Evolutionary conservation across 1,140 invertebrate species (phyloP).

Genomic region (Papilio machaon): DNA sequence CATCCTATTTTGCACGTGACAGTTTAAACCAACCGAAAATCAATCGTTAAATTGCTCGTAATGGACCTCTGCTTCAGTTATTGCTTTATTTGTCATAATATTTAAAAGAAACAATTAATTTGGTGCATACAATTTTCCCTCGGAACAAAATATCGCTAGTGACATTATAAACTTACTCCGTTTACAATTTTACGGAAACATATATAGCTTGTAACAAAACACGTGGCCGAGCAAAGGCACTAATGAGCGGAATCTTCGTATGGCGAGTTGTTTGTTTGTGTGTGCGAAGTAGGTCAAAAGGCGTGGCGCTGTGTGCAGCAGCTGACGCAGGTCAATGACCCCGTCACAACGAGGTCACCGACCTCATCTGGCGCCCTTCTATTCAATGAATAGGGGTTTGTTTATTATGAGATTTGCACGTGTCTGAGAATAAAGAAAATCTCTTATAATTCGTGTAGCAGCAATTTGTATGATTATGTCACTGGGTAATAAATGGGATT

Average conservation of each 20-base stretch:
- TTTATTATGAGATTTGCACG: slow-evolving; percentile 10
- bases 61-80: no score
- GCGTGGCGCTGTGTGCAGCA: slow-evolving; percentile 14
- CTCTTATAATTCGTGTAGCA: background rate
- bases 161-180: background rate
- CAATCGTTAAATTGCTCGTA: no score
- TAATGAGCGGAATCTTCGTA: slow-evolving; percentile 29
- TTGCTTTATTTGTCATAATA: no score
- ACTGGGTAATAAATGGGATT: background rate
- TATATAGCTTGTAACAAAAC: slow-evolving; percentile 14
- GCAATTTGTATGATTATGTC: background rate
- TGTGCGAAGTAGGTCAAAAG: slow-evolving; percentile 29
- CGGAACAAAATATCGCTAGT: background rate
- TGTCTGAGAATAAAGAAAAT: background rate
- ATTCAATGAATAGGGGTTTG: slow-evolving; percentile 14
- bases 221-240: slow-evolving; percentile 18
- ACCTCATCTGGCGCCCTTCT: slow-evolving; percentile 6
- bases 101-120: no score
- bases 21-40: no score
- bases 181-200: background rate
- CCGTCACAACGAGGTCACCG: slow-evolving; percentile 20
- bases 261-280: background rate
- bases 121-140: background rate
- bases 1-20: no score
- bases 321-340: slow-evolving; percentile 23